These are phyloP conservation scores for Caranx melampygus DNA, from an alignment of 2,113 vertebrate genomes.

Conservation along the genomic window DNA sequence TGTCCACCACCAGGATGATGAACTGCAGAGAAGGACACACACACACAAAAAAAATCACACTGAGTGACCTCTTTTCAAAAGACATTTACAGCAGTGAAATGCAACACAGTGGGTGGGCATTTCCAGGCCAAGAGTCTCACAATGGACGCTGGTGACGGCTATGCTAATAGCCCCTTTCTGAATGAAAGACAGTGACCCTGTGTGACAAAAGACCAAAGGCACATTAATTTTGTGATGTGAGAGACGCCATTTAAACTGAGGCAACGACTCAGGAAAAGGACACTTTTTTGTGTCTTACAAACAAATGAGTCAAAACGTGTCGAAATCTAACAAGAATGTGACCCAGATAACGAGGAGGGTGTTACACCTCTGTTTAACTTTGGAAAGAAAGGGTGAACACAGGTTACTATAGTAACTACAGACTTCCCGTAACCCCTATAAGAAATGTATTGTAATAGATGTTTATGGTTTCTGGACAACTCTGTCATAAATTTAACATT, in stretches of 20 bases:
- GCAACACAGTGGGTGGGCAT: conserved; percentile 43
- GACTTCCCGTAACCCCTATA: neutral
- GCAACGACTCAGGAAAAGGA: conserved; percentile 32
- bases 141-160: conserved; percentile 37
- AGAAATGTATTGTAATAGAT: neutral
- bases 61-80: conserved; percentile 41
- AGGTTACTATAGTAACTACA: neutral
- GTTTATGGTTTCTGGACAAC: neutral
- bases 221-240: conserved; percentile 18
- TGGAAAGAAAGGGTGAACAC: neutral
- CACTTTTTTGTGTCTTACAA: neutral
- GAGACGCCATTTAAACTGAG: conserved; percentile 22
- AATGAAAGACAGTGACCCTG: conserved; percentile 30
- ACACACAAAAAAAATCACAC: conserved; percentile 8
- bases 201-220: conserved; percentile 56
- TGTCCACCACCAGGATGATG: conserved; percentile 99
- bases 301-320: neutral
- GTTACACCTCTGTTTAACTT: neutral
- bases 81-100: conserved; percentile 42
- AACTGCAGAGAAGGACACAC: conserved; percentile 82
- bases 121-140: conserved; percentile 44
- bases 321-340: conserved; percentile 14
- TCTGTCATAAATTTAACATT: neutral
- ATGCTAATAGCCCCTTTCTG: conserved; percentile 42
- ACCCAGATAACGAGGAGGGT: neutral